A percentile compares a stretch with the other conserved stretches of the same genome.
Evolutionary conservation across 2,888 invertebrate genomes (phyloP).

Genomic region (Dugesia japonica): DNA sequence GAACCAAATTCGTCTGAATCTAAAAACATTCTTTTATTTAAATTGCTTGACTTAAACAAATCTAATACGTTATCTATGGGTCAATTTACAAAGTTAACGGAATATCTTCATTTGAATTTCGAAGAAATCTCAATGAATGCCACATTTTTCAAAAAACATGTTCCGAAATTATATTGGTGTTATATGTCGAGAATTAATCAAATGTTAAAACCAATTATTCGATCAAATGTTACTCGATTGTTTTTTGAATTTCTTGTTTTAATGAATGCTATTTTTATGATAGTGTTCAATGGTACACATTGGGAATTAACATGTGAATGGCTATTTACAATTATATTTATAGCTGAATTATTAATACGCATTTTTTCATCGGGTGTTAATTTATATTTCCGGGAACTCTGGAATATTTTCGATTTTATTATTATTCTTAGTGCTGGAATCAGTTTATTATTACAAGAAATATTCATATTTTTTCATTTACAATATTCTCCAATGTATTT

Average conservation of each 20-base stretch:
- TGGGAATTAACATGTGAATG: neutral
- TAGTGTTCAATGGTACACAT: neutral
- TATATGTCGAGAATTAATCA: neutral
- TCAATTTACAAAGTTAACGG: neutral
- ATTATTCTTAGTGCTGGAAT: neutral
- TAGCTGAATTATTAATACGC: neutral
- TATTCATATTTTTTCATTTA: neutral
- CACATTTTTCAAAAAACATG: neutral
- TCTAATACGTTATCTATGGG: neutral
- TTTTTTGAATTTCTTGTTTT: neutral
- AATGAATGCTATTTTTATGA: neutral
- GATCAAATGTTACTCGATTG: neutral
- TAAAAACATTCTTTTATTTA: neutral
- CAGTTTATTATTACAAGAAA: neutral
- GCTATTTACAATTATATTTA: neutral
- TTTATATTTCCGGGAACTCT: neutral
- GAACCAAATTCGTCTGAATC: neutral
- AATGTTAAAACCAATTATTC: neutral
- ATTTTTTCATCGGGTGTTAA: neutral
- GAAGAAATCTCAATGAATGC: neutral
- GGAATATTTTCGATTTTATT: conserved; percentile 6
- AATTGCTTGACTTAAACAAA: neutral
- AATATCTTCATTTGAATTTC: neutral
- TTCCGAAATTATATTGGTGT: neutral
- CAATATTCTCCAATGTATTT: neutral